Evolutionary conservation across 2,797 vertebrate species (phyloP).

Genomic region (Molossus alvarezi): DNA sequence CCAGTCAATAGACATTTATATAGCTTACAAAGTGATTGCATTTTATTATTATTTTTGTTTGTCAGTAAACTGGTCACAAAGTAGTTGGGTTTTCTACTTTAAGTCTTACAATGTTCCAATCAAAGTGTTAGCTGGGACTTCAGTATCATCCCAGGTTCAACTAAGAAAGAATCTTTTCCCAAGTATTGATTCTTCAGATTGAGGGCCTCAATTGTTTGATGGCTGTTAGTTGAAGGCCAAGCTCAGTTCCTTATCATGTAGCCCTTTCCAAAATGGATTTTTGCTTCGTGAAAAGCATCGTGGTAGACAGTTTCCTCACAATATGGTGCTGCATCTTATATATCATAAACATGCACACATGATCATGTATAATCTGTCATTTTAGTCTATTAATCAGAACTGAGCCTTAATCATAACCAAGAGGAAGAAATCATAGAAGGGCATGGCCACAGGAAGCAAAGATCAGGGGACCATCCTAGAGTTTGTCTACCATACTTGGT

Average conservation of each 20-base stretch:
- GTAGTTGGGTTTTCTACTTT: background rate
- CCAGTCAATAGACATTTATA: background rate
- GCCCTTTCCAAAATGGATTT: background rate
- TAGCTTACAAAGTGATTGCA: background rate
- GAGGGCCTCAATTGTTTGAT: background rate
- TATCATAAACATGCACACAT: background rate
- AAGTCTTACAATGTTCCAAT: background rate
- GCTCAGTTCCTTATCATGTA: background rate
- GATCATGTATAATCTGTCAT: background rate
- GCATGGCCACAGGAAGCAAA: background rate
- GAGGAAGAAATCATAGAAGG: background rate
- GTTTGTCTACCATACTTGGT: background rate
- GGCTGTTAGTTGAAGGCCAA: background rate
- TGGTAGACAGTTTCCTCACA: background rate
- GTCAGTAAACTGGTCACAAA: background rate
- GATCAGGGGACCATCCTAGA: background rate
- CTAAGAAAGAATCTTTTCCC: background rate
- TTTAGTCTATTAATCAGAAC: background rate
- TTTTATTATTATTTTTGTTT: background rate
- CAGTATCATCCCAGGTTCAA: background rate
- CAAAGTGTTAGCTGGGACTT: background rate
- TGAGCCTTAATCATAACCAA: background rate
- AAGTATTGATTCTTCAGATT: background rate
- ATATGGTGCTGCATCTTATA: background rate
- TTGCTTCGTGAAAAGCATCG: background rate